Percentiles rank a stretch among this genome's conserved stretches.
phyloP scores from a whole-genome alignment of 1,140 invertebrate genomes.

The Papilio polytes region DNA sequence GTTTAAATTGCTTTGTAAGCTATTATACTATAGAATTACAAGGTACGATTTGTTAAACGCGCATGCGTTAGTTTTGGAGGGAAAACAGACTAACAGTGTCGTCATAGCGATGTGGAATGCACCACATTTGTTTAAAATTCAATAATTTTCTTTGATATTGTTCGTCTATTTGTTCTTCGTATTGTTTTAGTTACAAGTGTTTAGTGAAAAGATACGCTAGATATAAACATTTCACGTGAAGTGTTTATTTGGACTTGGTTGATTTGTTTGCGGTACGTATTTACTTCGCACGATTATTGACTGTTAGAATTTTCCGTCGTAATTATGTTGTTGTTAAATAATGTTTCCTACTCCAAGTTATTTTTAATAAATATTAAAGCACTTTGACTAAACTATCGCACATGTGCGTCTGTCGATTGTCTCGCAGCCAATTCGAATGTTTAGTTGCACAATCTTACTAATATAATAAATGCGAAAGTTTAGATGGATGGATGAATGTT shows the following conservation, averaged over 20 bases:
- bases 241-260: constrained; percentile 53
- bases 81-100: constrained; percentile 71
- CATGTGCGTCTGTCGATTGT: no score
- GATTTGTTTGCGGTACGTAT: constrained; percentile 24
- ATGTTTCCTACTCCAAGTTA: background rate
- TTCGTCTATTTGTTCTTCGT: background rate
- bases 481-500: no score
- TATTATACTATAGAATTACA: constrained; percentile 39
- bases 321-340: background rate
- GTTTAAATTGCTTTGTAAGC: constrained; percentile 40
- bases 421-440: no score
- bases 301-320: background rate
- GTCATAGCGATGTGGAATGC: constrained; percentile 60
- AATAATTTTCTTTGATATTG: background rate
- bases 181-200: constrained; percentile 39
- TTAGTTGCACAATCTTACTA: no score
- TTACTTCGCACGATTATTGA: background rate
- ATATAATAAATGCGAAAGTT: no score
- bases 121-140: constrained; percentile 41
- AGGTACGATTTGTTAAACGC: constrained; percentile 43
- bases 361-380: no score
- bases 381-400: no score
- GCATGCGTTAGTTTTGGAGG: constrained; percentile 78
- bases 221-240: constrained; percentile 58
- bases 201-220: constrained; percentile 51